Base-by-base conservation (phyloP, 2,797 vertebrate genomes). In the Lophotriccus pileatus region DNA sequence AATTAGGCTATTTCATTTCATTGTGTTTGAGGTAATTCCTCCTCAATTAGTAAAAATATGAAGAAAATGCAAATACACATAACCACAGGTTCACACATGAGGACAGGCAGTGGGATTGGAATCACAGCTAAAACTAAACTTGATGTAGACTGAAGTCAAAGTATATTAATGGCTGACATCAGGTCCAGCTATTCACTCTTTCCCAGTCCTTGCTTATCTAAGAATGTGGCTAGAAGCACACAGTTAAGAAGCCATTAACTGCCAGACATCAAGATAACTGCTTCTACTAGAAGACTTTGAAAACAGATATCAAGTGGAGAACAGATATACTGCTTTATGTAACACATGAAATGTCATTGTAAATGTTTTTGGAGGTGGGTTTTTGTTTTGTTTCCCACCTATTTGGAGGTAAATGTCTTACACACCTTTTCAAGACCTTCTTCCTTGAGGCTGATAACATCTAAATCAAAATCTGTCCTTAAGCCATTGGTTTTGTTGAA, bases 401-500 rank as follows among this genome's bases (percentile, higher is more conserved):
- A 36, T 90, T 69, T 73, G 64, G 41, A 95, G 56, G 30, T n/a
- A 89, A 84, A 94, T 49, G 52, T 74, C 20, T 88, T 72, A 97
- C 89, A 50, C 96, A 99, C 99, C 99, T 99, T 99, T 97, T 99
- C 99, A 79, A 99, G 98, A 47, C 99, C 99, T 96, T 99, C 99
- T 96, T 99, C 99, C 85, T 99, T 99, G 87, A 99, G 98, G 96
- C 99, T 99, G 97, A 99, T 99, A 92, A 99, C 99, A 97, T 99
- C 99, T 83, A 99, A 98, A 98, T 99, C 99, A 96, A 99, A 99
- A 98, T 99, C 99, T 87, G 99, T 99, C 97, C 99, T 98, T 97
- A 99, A 98, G 78, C 99, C 99, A 79, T 99, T 99, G 87, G 99
- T 99, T 98, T 99, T 98, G 97, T 99, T 99, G 97, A 99, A 99